Evolutionary conservation across 2,797 vertebrate species (phyloP).

Genomic region (Mormyrus proboscirostris): DNA sequence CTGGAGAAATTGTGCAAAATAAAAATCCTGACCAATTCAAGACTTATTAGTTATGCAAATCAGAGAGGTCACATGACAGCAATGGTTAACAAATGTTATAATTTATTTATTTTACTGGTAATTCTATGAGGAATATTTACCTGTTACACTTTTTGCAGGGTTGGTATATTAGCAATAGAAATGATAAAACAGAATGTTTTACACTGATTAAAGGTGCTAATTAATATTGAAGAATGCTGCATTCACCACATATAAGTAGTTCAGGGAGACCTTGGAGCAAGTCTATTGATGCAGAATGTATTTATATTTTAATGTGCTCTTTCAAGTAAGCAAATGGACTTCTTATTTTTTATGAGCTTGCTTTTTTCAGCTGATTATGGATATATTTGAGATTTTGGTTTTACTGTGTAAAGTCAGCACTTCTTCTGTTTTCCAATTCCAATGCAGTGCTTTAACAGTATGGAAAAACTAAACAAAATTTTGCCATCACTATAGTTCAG

Average conservation of each 20-base stretch:
- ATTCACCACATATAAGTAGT: neutral
- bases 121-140: neutral
- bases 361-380: neutral
- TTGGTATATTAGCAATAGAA: neutral
- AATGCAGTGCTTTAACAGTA: neutral
- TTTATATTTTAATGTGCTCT: neutral
- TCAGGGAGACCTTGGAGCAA: neutral
- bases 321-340: neutral
- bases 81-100: neutral
- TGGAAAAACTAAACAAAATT: neutral
- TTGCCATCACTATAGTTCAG: neutral
- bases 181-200: neutral
- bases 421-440: neutral
- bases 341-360: neutral
- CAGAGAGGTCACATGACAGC: neutral
- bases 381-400: neutral
- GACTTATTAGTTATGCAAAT: neutral
- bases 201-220: neutral
- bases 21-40: neutral
- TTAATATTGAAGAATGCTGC: neutral
- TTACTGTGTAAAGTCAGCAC: neutral
- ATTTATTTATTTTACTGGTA: neutral
- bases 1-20: neutral
- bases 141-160: neutral
- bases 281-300: neutral